Conservation (phyloP, 2,797 vertebrate genomes). For the Cryptoprocta ferox region DNA sequence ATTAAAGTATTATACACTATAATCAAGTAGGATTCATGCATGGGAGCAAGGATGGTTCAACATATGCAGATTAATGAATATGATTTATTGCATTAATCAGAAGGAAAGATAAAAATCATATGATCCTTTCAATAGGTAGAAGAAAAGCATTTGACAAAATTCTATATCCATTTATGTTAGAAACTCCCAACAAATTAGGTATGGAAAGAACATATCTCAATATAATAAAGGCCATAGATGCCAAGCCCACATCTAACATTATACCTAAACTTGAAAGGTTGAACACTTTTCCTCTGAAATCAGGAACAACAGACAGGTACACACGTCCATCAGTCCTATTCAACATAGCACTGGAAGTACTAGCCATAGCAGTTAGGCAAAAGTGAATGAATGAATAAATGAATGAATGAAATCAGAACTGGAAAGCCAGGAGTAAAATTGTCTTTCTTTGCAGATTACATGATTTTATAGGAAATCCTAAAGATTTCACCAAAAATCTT, state of each 20-base stretch:
- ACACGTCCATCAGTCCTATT: background rate
- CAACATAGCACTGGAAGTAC: background rate
- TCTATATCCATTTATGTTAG: background rate
- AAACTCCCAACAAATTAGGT: background rate
- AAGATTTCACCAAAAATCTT: background rate
- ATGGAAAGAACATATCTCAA: background rate
- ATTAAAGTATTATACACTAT: background rate
- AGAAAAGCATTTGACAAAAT: background rate
- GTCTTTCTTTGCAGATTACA: background rate
- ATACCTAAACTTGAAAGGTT: background rate
- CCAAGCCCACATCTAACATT: background rate
- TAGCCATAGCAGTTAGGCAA: background rate
- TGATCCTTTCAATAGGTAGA: background rate
- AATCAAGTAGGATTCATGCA: background rate
- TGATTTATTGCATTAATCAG: background rate
- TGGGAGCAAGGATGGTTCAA: background rate
- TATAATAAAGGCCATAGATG: background rate
- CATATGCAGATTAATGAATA: background rate
- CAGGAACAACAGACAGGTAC: background rate
- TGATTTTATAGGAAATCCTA: background rate
- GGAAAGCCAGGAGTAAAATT: background rate
- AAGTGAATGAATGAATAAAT: background rate
- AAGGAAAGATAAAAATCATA: background rate
- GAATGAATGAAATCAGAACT: background rate
- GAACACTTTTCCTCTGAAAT: background rate